These are phyloP conservation scores for Bettongia penicillata DNA, from an alignment of 2,113 vertebrate genomes.

Conservation along the genomic window DNA sequence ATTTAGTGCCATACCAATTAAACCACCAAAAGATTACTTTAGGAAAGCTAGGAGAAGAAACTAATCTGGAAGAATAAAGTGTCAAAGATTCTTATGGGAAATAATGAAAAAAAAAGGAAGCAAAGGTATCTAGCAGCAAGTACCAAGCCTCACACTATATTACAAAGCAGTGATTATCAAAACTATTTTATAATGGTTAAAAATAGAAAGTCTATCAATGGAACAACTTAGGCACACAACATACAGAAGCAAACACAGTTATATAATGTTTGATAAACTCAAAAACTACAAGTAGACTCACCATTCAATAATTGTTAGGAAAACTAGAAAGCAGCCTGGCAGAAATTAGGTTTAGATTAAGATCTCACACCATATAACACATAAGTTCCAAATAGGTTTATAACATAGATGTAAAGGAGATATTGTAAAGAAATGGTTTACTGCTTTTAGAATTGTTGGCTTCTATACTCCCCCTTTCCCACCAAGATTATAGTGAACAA, in stretches of 20 bases:
- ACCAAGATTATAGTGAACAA: not conserved
- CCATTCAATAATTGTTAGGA: not conserved
- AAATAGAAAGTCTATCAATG: not conserved
- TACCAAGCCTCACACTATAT: not conserved
- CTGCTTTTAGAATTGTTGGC: not conserved
- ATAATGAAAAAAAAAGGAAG: not conserved
- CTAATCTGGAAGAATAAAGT: not conserved
- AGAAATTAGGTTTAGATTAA: not conserved
- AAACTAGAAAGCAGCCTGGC: not conserved
- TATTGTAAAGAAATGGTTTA: not conserved
- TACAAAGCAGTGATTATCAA: not conserved
- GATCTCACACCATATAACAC: not conserved
- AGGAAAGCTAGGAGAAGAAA: not conserved
- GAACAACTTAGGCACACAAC: not conserved
- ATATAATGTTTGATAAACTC: not conserved
- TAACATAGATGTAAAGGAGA: not conserved
- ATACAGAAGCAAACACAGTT: not conserved
- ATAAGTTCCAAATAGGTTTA: not conserved
- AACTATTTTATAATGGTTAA: not conserved
- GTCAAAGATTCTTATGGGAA: not conserved
- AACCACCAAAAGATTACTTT: not conserved
- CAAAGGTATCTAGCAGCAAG: not conserved
- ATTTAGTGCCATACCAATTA: not conserved
- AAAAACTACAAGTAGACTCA: not conserved
- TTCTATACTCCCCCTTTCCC: not conserved